Base-by-base conservation (phyloP, 2,797 vertebrate species). In the Acrocephalus scirpaceus region DNA sequence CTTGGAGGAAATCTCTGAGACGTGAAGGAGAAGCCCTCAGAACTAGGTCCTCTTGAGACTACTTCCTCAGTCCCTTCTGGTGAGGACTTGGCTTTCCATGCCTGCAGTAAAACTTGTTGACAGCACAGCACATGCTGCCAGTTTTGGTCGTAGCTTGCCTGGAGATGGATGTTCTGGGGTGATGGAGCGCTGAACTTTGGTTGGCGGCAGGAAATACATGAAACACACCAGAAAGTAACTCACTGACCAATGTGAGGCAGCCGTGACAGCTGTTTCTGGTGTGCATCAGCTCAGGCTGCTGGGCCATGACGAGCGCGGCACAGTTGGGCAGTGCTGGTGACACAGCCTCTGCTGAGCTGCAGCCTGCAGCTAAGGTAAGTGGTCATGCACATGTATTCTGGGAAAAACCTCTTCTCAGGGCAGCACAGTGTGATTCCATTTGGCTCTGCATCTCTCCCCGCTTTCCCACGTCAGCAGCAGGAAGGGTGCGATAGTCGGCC, bases 251-350 rank as follows among this genome's bases (percentile, higher is more conserved):
- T 6, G 36, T 51, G 64, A 34, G 45, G 57, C 8, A 48, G 36
- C 53, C 2, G 1, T 1, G 13, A 17, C 50, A 12, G 30, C 5
- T 47, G 38, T 57, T 70, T 44, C 42, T 67, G 60, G 18, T 0
- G 10, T 10, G 0, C 61, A 81, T 83, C 45, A 32, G 27, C 56
- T 65, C 36, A 20, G 40, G 32, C 23, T 11, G 1, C 53, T 67
- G 8, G 2, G 32, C 54, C 7, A 3, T 26, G 56, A 54, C 0
- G 0, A 61, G 40, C 0, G 0, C 2, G 3, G 50, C 29, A 34
- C 27, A 4, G 19, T 32, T 26, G 0, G 0, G 26, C 1, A 0
- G 30, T n/a, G 58, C 65, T 1, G 0, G n/a, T 32, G 3, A 1
- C n/a, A 10, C 15, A 19, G 16, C 26, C 48, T 47, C 48, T 4